Evolutionary conservation across 2,113 vertebrate species (phyloP).

Genomic region (Oreochromis spilurus): DNA sequence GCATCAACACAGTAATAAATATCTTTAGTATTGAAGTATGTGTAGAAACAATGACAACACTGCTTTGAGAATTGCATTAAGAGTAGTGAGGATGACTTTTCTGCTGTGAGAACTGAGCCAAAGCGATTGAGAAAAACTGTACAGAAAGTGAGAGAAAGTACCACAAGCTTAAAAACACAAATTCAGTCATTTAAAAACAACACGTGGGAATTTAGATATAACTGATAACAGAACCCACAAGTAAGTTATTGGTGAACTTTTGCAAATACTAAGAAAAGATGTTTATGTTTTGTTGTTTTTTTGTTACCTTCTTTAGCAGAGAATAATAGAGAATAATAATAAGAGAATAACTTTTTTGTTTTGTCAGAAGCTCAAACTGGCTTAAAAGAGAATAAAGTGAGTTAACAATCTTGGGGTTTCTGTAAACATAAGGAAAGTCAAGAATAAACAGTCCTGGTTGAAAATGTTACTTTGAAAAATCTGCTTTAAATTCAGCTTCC

Average conservation of each 20-base stretch:
- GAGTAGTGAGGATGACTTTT: neutral
- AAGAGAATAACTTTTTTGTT: neutral
- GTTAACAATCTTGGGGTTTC: neutral
- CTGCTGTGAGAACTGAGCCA: neutral
- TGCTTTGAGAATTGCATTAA: neutral
- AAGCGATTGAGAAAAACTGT: neutral
- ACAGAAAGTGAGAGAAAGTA: neutral
- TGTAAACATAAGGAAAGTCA: neutral
- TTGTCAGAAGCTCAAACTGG: neutral
- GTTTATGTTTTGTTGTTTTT: rapidly evolving
- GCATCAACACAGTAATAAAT: neutral
- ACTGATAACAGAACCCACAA: neutral
- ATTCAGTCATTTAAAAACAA: neutral
- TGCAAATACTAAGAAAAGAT: neutral
- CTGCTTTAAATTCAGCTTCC: neutral
- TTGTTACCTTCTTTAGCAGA: neutral
- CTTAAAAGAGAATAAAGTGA: neutral
- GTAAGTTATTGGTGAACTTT: neutral
- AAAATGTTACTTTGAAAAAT: neutral
- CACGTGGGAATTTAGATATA: neutral
- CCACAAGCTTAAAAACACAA: neutral
- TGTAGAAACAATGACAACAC: neutral
- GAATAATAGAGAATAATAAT: neutral
- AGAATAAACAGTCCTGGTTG: neutral
- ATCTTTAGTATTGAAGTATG: neutral